Conservation (phyloP, 2,888 invertebrate genomes). For the Eupithecia inturbata region DNA sequence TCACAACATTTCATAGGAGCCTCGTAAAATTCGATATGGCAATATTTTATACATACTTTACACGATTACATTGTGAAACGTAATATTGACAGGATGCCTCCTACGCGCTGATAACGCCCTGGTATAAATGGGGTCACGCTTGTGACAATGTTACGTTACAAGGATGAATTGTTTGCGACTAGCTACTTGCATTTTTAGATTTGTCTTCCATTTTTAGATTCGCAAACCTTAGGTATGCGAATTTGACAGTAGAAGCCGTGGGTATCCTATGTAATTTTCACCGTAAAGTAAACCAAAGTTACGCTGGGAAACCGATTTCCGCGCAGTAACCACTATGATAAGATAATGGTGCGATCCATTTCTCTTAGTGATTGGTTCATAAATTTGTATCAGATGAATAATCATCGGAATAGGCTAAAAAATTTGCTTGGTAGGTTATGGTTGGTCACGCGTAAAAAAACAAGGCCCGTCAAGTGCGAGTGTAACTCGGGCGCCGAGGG, state of each 20-base stretch:
- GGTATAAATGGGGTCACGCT: constrained; percentile 71
- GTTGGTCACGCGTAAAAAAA: too few species aligned
- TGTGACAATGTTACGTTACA: constrained; percentile 69
- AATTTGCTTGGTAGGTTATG: too few species aligned
- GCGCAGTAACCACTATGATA: neutral
- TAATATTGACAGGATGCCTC: constrained; percentile 63
- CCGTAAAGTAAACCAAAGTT: neutral
- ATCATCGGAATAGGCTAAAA: too few species aligned
- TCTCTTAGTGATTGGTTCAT: neutral
- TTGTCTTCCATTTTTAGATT: neutral
- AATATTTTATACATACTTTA: constrained; percentile 19
- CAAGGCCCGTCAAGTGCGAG: too few species aligned
- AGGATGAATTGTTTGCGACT: constrained; percentile 50
- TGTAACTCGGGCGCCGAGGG: too few species aligned
- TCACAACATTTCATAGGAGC: neutral
- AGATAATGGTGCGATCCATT: neutral
- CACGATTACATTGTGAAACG: constrained; percentile 46
- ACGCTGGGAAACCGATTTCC: neutral
- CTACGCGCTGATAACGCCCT: constrained; percentile 69
- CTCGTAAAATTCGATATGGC: constrained; percentile 19
- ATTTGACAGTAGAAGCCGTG: neutral
- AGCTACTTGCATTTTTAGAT: neutral
- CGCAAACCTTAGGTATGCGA: neutral
- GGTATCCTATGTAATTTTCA: neutral
- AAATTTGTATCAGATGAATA: too few species aligned